These are phyloP conservation scores for Eilema sororculum DNA, from an alignment of 2,888 invertebrate genomes.

Conservation along the genomic window DNA sequence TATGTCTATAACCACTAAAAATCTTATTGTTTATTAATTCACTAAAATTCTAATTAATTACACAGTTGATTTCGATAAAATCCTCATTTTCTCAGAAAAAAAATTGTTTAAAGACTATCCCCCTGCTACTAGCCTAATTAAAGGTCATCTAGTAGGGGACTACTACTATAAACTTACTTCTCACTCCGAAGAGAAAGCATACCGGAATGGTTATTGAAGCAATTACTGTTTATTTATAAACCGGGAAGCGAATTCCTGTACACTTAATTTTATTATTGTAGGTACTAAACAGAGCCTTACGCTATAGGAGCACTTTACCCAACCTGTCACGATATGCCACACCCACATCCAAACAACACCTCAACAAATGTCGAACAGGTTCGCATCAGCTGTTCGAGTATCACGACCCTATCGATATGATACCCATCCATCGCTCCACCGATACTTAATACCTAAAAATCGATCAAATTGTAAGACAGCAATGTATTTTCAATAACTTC, in stretches of 20 bases:
- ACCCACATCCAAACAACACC: constrained; percentile 58
- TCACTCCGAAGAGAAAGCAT: no score
- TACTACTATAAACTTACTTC: neutral
- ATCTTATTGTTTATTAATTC: no score
- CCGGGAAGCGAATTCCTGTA: neutral
- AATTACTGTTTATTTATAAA: neutral
- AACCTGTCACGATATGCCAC: constrained; percentile 68
- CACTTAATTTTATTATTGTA: neutral
- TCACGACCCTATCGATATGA: constrained; percentile 41
- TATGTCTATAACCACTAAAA: no score
- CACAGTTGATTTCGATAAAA: no score
- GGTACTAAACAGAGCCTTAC: constrained; percentile 14
- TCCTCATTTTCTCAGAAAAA: no score
- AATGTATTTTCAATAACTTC: constrained; percentile 31
- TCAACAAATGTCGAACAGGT: constrained; percentile 43
- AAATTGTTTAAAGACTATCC: no score
- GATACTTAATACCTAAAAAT: constrained; percentile 22
- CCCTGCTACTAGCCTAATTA: no score
- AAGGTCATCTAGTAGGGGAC: no score
- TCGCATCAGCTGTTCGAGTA: constrained; percentile 44
- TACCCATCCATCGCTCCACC: constrained; percentile 45
- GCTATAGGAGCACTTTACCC: constrained; percentile 40
- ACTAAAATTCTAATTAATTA: no score
- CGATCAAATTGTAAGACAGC: constrained; percentile 23
- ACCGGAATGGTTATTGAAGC: no score